phyloP scores from a whole-genome alignment of 2,113 vertebrate genomes.

The Candoia aspera region DNA sequence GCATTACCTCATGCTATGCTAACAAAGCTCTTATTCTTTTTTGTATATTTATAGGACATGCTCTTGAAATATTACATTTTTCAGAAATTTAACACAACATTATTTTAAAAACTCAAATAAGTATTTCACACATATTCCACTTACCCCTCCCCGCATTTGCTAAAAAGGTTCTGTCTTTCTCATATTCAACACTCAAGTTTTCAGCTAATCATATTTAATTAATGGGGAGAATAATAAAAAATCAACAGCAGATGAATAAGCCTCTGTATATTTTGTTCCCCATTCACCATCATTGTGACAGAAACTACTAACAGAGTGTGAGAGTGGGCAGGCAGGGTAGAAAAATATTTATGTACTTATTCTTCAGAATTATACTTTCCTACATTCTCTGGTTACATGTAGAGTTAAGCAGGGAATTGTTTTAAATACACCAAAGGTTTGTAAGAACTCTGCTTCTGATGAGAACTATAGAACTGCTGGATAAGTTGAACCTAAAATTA shows the following conservation, averaged over 20 bases:
- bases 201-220: not conserved
- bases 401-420: not conserved
- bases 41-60: not conserved
- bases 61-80: not conserved
- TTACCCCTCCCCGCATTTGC: not conserved
- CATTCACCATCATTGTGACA: not conserved
- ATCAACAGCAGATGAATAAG: not conserved
- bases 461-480: not conserved
- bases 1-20: rapidly evolving
- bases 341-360: not conserved
- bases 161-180: not conserved
- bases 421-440: not conserved
- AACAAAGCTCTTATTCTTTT: constrained; percentile 1
- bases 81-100: not conserved
- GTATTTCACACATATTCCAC: not conserved
- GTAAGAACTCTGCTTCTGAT: not conserved
- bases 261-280: not conserved
- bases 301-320: not conserved
- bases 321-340: not conserved
- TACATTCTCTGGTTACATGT: not conserved
- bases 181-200: not conserved
- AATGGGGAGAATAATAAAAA: not conserved
- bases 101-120: not conserved
- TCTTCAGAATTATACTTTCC: not conserved
- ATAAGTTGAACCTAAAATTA: not conserved